Conservation (phyloP, 1,140 invertebrate species). For the Nasonia longicornis region DNA sequence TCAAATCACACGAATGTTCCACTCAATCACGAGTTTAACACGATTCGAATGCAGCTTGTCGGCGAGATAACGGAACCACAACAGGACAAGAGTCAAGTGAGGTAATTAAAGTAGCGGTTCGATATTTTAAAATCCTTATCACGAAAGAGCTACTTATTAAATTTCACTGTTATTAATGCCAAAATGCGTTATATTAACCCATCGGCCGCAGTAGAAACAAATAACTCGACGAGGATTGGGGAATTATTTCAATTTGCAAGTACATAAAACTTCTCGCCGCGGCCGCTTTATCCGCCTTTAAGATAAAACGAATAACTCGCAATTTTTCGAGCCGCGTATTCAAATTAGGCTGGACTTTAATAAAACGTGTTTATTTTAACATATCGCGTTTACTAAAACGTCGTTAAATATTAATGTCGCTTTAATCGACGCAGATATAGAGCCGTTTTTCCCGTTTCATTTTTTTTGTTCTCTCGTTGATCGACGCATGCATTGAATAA, state of each 20-base stretch:
- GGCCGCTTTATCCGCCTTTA: neutral
- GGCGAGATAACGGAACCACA: constrained; percentile 33
- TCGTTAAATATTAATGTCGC: neutral
- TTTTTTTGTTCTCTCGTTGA: too few relatives aligned
- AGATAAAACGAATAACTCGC: neutral
- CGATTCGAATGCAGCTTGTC: constrained; percentile 29
- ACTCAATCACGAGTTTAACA: constrained; percentile 20
- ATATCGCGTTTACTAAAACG: neutral
- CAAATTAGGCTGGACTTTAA: neutral
- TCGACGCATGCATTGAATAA: too few relatives aligned
- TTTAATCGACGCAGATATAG: neutral
- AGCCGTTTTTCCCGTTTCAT: too few relatives aligned
- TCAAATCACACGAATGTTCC: constrained; percentile 11
- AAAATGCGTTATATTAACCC: constrained; percentile 10
- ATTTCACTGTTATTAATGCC: constrained; percentile 37
- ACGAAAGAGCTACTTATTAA: constrained; percentile 32
- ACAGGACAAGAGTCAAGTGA: constrained; percentile 26
- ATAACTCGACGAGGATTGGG: neutral
- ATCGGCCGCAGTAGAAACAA: neutral
- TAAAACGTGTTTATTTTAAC: neutral
- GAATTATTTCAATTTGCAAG: constrained; percentile 10
- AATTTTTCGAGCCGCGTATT: neutral
- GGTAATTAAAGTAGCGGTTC: constrained; percentile 40
- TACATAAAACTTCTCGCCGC: neutral
- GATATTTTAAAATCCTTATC: constrained; percentile 38